Base-by-base conservation (phyloP, 2,888 invertebrate species). In the Macrosoma leucophasiata region DNA sequence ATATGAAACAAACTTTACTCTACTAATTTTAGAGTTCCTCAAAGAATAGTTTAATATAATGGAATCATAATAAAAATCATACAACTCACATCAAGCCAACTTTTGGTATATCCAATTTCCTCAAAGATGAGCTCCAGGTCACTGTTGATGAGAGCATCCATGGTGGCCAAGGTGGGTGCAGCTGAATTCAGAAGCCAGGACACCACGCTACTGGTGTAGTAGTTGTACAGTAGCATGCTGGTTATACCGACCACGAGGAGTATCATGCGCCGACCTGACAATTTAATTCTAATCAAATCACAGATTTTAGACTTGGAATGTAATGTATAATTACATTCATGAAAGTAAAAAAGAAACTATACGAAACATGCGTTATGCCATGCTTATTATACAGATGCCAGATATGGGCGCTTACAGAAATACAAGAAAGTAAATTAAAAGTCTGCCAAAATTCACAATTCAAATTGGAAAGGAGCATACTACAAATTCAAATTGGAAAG, bases 181-280 rank as follows among this genome's bases (percentile, higher is more conserved):
- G 78, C 74, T 0, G 82, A 82, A 34, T 71, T 86, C 23, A 88
- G 68, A n/a, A 87, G 63, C 60, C 86, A 86, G 0, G 87, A 87
- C 1, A 88, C 87, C 22, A 88, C 85, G 45, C 87, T 87, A 34
- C 87, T 87, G 1, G 88, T 87, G 60, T 87, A 88, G 63, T 86
- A 88, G 59, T 87, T 87, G 53, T 87, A 87, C 1, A 87, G 62
- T 4, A 88, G 55, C 64, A 87, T 73, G 39, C 79, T 77, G 2
- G 69, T 73, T 4, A 77, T 14, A 0, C 81, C 79, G 2, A 72
- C 62, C 2, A 77, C 74, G 0, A 74, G 58, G 0, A 79, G 58
- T 1, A 69, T 62, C 2, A 66, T 27, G 11, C 70, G 67, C 8
- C 78, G 73, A 32, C 79, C 81, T 79, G 29, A 24, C 13, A 34